Base-by-base conservation (phyloP, 2,113 vertebrate genomes). In the Engraulis encrasicolus region DNA sequence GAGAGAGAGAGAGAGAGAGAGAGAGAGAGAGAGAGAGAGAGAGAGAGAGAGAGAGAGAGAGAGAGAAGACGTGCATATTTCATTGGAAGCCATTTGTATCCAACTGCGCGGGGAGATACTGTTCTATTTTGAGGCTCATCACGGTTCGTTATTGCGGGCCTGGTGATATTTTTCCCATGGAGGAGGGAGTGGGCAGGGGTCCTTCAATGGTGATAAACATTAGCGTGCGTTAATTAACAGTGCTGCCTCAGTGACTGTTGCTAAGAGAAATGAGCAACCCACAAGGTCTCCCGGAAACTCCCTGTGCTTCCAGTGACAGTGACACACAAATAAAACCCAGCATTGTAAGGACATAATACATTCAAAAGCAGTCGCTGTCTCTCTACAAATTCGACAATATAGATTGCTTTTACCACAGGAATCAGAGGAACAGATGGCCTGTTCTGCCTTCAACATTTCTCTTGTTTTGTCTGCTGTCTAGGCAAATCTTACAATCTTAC, bases 1-100 rank as follows among this genome's bases (percentile, higher is more conserved):
- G 7, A 86, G 89, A 82, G 88, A 89, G 81, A 50, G 77, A 78
- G 81, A 71, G 50, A 40, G 23, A n/a, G 66, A 27, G 31, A 11
- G 27, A 27, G 15, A 66, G 61, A 45, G 40, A 45, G 7, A 86
- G 89, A 82, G 88, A 89, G 81, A 50, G 77, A 49, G 7, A 86
- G 89, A 82, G 88, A 89, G 81, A 50, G 77, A 78, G 81, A 71
- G 50, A 40, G 23, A n/a, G 66, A 27, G 31, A 11, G 27, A 27
- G 15, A 66, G 61, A 45, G 40, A 45, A 45, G 40, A 45, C 40
- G 23, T 3, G 9, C 61, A 71, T 71, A 36, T 38, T 86, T 86
- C 49, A 50, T 20, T 40, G 27, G 49, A 40, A 12, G 50, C 81
- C 36, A 20, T 86, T 86, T 83, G 27, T 74, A 50, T 71, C 50